These are phyloP conservation scores for Pararge aegeria DNA, from an alignment of 1,140 invertebrate species.

Conservation along the genomic window DNA sequence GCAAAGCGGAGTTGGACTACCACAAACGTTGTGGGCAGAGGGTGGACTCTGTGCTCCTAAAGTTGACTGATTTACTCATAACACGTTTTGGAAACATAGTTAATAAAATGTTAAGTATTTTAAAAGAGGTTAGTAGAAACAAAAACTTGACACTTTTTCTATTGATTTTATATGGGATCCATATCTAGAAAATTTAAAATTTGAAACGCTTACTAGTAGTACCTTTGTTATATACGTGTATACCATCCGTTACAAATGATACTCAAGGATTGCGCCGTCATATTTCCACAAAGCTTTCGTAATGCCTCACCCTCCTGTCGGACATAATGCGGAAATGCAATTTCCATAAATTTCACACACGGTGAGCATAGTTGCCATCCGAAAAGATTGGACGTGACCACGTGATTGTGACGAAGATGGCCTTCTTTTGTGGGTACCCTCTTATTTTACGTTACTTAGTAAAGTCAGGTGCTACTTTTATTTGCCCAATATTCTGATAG, in stretches of 20 bases:
- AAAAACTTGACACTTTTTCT: too few species aligned
- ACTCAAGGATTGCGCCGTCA: slow-evolving; percentile 18
- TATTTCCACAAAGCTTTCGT: slow-evolving; percentile 23
- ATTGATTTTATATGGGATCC: too few species aligned
- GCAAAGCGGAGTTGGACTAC: too few species aligned
- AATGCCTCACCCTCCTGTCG: slow-evolving; percentile 49
- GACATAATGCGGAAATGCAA: slow-evolving; percentile 74
- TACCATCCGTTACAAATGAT: not conserved
- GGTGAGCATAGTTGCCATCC: slow-evolving; percentile 63
- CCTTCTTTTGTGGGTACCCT: slow-evolving; percentile 23
- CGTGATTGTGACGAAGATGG: slow-evolving; percentile 46
- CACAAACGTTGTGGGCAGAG: too few species aligned
- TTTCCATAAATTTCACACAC: slow-evolving; percentile 78
- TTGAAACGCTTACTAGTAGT: too few species aligned
- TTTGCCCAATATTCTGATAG: not conserved
- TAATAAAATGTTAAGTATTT: too few species aligned
- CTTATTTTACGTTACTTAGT: slow-evolving; percentile 2
- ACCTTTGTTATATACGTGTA: too few species aligned
- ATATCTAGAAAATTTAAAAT: too few species aligned
- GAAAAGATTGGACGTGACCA: slow-evolving; percentile 73
- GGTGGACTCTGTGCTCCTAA: too few species aligned
- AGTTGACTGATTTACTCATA: too few species aligned
- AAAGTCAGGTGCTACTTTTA: slow-evolving; percentile 1
- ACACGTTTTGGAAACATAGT: too few species aligned
- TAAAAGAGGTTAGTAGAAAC: too few species aligned